Conservation (phyloP, 2,113 vertebrate genomes). For the Phyllostomus discolor region DNA sequence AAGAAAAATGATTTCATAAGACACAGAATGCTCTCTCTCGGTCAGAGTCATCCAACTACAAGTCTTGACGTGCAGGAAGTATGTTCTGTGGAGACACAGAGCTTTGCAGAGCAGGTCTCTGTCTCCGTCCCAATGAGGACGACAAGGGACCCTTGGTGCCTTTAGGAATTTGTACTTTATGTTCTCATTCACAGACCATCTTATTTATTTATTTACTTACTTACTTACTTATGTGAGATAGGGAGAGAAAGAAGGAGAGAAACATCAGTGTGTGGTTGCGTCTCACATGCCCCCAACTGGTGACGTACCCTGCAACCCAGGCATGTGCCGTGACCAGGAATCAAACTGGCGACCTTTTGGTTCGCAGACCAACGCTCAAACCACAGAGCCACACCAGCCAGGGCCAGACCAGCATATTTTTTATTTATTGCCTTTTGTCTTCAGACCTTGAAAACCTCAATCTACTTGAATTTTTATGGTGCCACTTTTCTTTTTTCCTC, state of each 20-base stretch:
- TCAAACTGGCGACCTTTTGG: no score
- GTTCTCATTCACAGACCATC: slow-evolving; percentile 1
- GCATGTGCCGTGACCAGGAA: no score
- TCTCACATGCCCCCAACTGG: no score
- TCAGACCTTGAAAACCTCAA: slow-evolving; percentile 31
- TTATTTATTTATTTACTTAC: not conserved
- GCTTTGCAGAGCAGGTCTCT: not conserved
- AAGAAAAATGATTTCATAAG: not conserved
- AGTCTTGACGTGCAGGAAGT: not conserved
- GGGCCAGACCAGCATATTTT: not conserved
- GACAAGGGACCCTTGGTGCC: not conserved
- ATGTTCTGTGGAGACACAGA: not conserved
- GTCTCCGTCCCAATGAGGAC: not conserved
- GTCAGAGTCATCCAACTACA: not conserved
- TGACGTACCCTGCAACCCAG: no score
- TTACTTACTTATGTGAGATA: no score
- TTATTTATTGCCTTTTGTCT: slow-evolving; percentile 6
- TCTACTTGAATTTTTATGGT: slow-evolving; percentile 7
- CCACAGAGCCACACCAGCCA: no score
- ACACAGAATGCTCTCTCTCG: not conserved
- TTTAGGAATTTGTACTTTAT: slow-evolving; percentile 9
- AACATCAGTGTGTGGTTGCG: no score
- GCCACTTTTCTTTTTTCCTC: slow-evolving; percentile 22
- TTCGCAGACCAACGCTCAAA: no score
- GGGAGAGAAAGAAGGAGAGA: no score